Evolutionary conservation across 2,113 vertebrate genomes (phyloP).

Genomic region (Epinephelus lanceolatus): DNA sequence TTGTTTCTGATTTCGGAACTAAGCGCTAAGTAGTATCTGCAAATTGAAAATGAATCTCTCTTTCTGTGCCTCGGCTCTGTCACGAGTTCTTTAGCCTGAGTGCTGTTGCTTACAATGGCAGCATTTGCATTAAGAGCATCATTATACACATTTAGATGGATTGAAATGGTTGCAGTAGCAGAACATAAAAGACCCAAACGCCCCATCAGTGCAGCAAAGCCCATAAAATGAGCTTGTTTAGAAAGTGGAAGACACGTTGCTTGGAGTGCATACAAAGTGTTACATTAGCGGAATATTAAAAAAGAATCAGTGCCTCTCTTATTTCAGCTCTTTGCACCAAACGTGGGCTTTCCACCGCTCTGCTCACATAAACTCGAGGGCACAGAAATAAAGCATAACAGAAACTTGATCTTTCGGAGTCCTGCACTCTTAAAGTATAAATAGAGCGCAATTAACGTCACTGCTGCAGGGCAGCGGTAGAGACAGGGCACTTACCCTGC

Average conservation of each 20-base stretch:
- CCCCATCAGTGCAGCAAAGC: neutral
- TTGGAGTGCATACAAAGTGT: neutral
- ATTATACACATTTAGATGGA: slow-evolving; percentile 29
- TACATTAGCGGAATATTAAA: slow-evolving; percentile 19
- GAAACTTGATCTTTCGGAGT: slow-evolving; percentile 82
- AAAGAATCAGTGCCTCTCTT: slow-evolving; percentile 9
- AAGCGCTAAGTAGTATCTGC: neutral
- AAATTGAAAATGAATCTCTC: neutral
- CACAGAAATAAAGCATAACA: slow-evolving; percentile 69
- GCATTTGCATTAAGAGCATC: slow-evolving; percentile 10
- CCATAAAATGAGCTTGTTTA: slow-evolving; percentile 25
- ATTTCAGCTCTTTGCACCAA: slow-evolving; percentile 32
- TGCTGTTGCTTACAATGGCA: neutral
- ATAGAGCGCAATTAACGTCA: slow-evolving; percentile 83
- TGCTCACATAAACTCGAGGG: slow-evolving; percentile 43
- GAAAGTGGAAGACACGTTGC: neutral
- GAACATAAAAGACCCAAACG: slow-evolving; percentile 8
- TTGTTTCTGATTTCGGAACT: neutral
- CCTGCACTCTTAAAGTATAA: slow-evolving; percentile 77
- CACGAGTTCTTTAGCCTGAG: neutral
- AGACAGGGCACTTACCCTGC: slow-evolving; percentile 73
- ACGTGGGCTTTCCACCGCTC: slow-evolving; percentile 31
- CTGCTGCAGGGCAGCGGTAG: slow-evolving; percentile 73
- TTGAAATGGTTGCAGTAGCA: slow-evolving; percentile 15
- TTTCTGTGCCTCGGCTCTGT: neutral